Evolutionary conservation across 92 coral and sea anemone genomes (phyloP).

Genomic region (Epizoanthus illoricatus): DNA sequence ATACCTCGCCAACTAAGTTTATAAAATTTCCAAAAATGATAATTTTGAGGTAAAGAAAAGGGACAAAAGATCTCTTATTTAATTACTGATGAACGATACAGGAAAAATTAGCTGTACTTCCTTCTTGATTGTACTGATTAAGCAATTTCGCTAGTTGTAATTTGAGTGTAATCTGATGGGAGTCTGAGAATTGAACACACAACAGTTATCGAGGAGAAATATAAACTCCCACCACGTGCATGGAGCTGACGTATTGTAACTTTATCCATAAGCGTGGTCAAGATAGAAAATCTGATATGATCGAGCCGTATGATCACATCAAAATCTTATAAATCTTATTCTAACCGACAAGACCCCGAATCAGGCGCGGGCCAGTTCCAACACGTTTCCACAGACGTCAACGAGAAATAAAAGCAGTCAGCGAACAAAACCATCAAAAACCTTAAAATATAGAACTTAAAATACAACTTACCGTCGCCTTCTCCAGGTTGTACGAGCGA

Average conservation of each 20-base stretch:
- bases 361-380: slow-evolving; percentile 10
- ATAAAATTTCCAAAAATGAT: not conserved
- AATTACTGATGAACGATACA: too few relatives aligned
- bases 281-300: slow-evolving; percentile 37
- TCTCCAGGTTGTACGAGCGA: slow-evolving; percentile 88
- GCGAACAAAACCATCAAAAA: slow-evolving; percentile 5
- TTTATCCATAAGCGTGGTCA: slow-evolving; percentile 1
- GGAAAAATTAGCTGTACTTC: too few relatives aligned
- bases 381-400: slow-evolving; percentile 16
- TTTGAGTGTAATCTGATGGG: not conserved
- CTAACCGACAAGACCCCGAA: not conserved
- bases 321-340: slow-evolving; percentile 23
- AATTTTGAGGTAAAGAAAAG: not conserved
- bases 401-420: slow-evolving; percentile 6
- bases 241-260: slow-evolving; percentile 36
- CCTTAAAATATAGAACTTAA: not conserved
- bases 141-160: slow-evolving; percentile 3
- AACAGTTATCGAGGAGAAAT: slow-evolving; percentile 19
- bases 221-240: slow-evolving; percentile 33
- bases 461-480: slow-evolving; percentile 60
- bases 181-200: slow-evolving; percentile 2
- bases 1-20: not conserved
- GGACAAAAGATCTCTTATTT: too few relatives aligned
- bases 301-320: not conserved
- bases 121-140: too few relatives aligned